phyloP scores from a whole-genome alignment of 2,888 invertebrate species.

The Papilio elwesi region DNA sequence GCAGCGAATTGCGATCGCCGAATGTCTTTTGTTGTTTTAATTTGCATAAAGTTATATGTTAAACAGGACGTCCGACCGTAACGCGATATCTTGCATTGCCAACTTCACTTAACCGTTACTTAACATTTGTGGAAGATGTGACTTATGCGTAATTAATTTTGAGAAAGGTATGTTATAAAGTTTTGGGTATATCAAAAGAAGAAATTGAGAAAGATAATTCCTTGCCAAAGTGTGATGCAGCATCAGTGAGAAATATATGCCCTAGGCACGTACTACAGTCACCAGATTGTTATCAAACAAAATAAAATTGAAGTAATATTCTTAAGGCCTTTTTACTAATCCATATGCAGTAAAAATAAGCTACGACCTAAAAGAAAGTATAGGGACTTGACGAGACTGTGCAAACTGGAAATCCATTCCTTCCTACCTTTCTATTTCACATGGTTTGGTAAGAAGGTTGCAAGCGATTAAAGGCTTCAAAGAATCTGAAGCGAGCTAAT shows the following conservation, averaged over 20 bases:
- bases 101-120: constrained; percentile 29
- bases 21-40: constrained; percentile 35
- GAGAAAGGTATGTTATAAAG: neutral
- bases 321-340: no score
- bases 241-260: neutral
- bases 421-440: no score
- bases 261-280: no score
- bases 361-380: no score
- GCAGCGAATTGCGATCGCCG: constrained; percentile 13
- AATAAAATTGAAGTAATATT: no score
- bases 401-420: no score
- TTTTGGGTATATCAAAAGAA: neutral
- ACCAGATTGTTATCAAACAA: no score
- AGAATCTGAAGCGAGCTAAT: no score
- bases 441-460: no score
- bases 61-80: constrained; percentile 18
- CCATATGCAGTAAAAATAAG: no score
- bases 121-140: neutral
- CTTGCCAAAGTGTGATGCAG: neutral
- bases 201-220: neutral
- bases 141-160: constrained; percentile 11
- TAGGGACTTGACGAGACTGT: no score
- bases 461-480: no score
- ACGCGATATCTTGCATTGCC: constrained; percentile 13
- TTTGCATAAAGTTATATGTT: constrained; percentile 31